phyloP scores from a whole-genome alignment of 2,113 vertebrate genomes.

The Cyprinodon variegatus region DNA sequence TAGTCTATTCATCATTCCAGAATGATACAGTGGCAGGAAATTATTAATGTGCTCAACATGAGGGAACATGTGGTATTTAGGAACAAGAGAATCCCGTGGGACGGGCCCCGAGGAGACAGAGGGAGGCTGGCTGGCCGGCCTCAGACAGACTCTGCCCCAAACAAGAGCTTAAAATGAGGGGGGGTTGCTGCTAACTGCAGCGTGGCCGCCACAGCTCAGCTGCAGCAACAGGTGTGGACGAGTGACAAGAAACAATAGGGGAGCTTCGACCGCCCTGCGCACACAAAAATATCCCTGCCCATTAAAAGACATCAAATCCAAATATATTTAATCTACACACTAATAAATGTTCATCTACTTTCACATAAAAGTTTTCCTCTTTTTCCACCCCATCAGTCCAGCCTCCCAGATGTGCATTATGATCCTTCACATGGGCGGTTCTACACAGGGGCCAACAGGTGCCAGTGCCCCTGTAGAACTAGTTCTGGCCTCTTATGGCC shows the following conservation, averaged over 20 bases:
- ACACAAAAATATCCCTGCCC: conserved; percentile 4
- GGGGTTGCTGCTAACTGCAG: conserved; percentile 37
- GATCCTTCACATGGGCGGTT: not conserved
- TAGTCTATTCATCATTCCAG: conserved; percentile 69
- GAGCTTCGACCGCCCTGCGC: conserved; percentile 33
- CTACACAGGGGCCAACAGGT: too few relatives aligned
- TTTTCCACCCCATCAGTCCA: conserved; percentile 4
- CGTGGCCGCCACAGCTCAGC: conserved; percentile 50
- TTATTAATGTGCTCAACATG: conserved; percentile 69
- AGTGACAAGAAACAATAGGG: conserved; percentile 66
- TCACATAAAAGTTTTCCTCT: too few relatives aligned
- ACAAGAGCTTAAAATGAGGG: conserved; percentile 64
- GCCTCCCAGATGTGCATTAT: conserved; percentile 10
- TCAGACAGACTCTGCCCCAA: conserved; percentile 64
- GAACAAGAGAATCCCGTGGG: conserved; percentile 68
- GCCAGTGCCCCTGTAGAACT: too few relatives aligned
- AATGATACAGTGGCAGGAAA: conserved; percentile 65
- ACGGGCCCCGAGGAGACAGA: conserved; percentile 36
- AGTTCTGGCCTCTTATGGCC: too few relatives aligned
- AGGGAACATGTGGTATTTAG: conserved; percentile 73
- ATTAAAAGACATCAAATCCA: too few relatives aligned
- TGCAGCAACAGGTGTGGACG: conserved; percentile 73
- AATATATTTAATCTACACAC: too few relatives aligned
- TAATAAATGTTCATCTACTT: too few relatives aligned
- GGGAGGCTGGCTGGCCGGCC: conserved; percentile 42